Evolutionary conservation across 2,888 invertebrate species (phyloP).

Genomic region (Bellardia pandia): DNA sequence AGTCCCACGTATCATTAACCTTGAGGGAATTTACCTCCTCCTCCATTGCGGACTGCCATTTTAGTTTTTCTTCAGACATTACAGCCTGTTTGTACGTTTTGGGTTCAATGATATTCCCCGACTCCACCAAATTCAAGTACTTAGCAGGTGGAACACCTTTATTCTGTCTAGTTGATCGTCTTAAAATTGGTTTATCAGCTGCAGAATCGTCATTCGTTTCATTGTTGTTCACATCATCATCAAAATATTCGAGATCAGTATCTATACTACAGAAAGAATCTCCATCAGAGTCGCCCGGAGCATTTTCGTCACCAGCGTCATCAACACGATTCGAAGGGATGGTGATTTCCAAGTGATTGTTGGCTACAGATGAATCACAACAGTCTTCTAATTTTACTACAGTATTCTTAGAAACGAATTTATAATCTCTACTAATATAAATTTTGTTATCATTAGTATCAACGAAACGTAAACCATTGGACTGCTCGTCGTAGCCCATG

Average conservation of each 20-base stretch:
- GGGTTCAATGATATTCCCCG: no score
- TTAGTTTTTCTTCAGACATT: no score
- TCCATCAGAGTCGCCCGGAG: neutral
- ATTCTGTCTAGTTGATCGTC: neutral
- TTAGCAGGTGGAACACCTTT: no score
- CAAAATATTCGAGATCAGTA: slow-evolving; percentile 1
- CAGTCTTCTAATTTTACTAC: neutral
- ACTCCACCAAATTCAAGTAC: no score
- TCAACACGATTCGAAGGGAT: neutral
- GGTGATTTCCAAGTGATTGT: neutral
- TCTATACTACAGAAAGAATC: neutral
- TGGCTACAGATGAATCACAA: neutral
- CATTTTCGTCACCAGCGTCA: no score
- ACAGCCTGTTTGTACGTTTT: no score
- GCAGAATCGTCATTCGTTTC: neutral
- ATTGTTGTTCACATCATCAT: neutral
- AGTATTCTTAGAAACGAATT: slow-evolving; percentile 7
- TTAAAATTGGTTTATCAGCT: neutral
- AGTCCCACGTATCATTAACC: no score
- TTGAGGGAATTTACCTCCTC: no score
- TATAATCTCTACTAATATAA: slow-evolving; percentile 52
- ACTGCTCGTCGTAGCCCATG: slow-evolving; percentile 71
- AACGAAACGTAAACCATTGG: slow-evolving; percentile 72
- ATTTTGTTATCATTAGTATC: slow-evolving; percentile 52
- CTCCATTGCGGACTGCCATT: no score